phyloP scores from a whole-genome alignment of 2,113 vertebrate species.

The Pterocles orientalis region DNA sequence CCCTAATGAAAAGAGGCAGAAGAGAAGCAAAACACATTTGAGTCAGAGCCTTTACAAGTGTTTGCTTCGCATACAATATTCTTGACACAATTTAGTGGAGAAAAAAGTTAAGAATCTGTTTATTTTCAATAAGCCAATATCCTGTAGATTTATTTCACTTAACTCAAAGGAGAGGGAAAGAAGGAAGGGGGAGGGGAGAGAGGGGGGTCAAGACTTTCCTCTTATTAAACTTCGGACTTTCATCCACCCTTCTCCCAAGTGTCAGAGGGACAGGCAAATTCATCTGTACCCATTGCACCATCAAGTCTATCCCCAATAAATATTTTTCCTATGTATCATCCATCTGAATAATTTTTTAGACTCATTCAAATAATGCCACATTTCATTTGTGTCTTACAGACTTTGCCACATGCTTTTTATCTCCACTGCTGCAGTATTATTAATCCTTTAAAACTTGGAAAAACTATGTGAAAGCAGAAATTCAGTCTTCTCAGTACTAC shows the following conservation, averaged over 20 bases:
- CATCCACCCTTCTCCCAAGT: background rate
- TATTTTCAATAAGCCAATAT: background rate
- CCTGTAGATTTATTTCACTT: background rate
- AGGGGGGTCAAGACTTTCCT: background rate
- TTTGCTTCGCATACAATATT: background rate
- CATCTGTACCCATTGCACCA: background rate
- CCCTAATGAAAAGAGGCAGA: slow-evolving; percentile 7
- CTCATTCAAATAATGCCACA: background rate
- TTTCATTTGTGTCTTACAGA: background rate
- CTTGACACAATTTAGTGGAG: background rate
- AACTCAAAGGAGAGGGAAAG: background rate
- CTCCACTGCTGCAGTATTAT: background rate
- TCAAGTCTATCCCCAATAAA: background rate
- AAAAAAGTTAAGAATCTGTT: background rate
- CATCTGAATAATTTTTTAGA: background rate
- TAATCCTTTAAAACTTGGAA: slow-evolving; percentile 30
- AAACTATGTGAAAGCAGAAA: slow-evolving; percentile 14
- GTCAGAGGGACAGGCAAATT: background rate
- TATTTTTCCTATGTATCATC: background rate
- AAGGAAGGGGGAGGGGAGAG: background rate
- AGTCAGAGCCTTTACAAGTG: background rate
- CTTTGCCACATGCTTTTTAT: background rate
- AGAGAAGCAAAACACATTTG: background rate
- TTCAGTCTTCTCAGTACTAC: background rate
- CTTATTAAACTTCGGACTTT: background rate